Evolutionary conservation across 2,888 invertebrate genomes (phyloP).

Genomic region (Sacculina carcini): DNA sequence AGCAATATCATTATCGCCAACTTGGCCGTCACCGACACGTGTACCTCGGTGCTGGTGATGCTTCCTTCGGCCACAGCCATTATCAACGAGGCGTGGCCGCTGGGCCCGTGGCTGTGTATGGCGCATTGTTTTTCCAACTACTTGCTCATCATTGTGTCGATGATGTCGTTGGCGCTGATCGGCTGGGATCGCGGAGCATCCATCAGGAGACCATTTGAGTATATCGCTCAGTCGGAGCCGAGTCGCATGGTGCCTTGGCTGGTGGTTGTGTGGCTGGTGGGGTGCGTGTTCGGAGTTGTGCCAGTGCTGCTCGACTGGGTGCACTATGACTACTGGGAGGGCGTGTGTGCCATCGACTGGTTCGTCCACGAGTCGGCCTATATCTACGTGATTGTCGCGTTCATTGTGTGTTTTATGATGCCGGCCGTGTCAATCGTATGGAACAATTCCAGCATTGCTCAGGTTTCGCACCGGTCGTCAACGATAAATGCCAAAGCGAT

Average conservation of each 20-base stretch:
- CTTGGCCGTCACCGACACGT: constrained; percentile 6
- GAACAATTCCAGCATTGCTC: constrained; percentile 2
- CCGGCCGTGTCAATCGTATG: constrained; percentile 5
- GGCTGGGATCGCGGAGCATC: constrained; percentile 5
- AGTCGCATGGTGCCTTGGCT: not conserved
- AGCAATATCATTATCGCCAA: constrained; percentile 6
- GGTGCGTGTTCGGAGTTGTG: not conserved
- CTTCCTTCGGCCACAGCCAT: constrained; percentile 3
- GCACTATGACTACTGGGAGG: constrained; percentile 8
- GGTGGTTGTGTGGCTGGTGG: not conserved
- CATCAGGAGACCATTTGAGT: constrained; percentile 1
- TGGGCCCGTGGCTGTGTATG: not conserved
- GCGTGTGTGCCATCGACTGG: constrained; percentile 7
- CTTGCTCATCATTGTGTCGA: constrained; percentile 5
- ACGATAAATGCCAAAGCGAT: no score
- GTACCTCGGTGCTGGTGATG: constrained; percentile 7
- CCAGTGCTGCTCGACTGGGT: constrained; percentile 1
- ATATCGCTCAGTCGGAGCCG: not conserved
- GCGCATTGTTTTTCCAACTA: constrained; percentile 6
- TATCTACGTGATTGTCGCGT: constrained; percentile 4
- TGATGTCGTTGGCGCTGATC: constrained; percentile 6
- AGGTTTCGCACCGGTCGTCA: not conserved
- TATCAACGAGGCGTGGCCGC: constrained; percentile 5
- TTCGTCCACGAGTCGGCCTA: not conserved
- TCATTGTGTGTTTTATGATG: constrained; percentile 3